These are phyloP conservation scores for Drosophila subsilvestris DNA, from an alignment of 2,888 invertebrate genomes.

Conservation along the genomic window DNA sequence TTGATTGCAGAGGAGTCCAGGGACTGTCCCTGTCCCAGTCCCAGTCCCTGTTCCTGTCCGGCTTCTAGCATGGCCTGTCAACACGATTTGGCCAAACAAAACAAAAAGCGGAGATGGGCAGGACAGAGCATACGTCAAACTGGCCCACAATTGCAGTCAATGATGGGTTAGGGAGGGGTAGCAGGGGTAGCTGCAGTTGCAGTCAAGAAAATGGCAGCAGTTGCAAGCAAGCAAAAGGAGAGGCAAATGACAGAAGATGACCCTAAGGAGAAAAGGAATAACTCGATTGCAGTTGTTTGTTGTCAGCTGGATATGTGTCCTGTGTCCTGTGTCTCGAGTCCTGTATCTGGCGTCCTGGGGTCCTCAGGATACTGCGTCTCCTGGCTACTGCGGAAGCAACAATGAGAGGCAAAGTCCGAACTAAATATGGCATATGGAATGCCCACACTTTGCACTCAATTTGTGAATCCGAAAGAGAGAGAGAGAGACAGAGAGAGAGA, in stretches of 20 bases:
- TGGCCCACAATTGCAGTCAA: conserved; percentile 76
- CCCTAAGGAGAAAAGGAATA: conserved; percentile 29
- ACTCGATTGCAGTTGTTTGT: conserved; percentile 12
- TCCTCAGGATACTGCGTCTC: conserved; percentile 26
- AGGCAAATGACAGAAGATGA: conserved; percentile 21
- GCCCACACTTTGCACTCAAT: conserved; percentile 69
- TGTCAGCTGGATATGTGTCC: conserved; percentile 73
- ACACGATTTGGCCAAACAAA: conserved; percentile 78
- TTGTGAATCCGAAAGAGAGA: conserved; percentile 20
- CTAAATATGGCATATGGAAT: conserved; percentile 59
- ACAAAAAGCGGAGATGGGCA: conserved; percentile 47
- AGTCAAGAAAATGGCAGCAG: conserved; percentile 13
- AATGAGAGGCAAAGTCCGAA: conserved; percentile 58
- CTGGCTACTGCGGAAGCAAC: conserved; percentile 71
- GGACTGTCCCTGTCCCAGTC: neutral
- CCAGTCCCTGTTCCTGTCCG: conserved; percentile 2
- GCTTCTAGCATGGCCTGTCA: conserved; percentile 75
- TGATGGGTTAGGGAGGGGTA: neutral
- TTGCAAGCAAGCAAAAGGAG: conserved; percentile 11
- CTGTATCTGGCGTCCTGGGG: conserved; percentile 1
- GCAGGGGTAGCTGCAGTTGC: conserved; percentile 37
- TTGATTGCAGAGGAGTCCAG: conserved; percentile 73
- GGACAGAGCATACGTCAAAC: conserved; percentile 63
- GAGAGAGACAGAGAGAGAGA: neutral
- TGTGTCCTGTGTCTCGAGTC: conserved; percentile 32